These are phyloP conservation scores for Ladona fulva DNA, from an alignment of 1,140 invertebrate genomes.

Conservation along the genomic window DNA sequence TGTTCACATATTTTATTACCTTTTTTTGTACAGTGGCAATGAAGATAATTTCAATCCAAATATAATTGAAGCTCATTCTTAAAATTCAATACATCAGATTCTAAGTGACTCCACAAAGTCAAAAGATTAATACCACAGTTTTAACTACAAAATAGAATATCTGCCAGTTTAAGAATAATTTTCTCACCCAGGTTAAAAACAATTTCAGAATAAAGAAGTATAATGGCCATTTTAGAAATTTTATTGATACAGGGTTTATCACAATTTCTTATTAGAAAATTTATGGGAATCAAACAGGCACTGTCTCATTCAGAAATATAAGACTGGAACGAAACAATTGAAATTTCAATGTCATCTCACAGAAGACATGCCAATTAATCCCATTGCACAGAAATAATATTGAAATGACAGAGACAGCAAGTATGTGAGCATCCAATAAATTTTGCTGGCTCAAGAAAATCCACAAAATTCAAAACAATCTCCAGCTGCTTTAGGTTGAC, in stretches of 20 bases:
- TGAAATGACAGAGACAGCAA: not conserved
- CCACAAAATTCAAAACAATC: not conserved
- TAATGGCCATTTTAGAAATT: not conserved
- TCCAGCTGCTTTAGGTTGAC: not conserved
- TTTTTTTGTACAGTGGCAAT: too few relatives aligned
- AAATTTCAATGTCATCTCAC: not conserved
- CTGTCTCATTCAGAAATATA: constrained; percentile 6
- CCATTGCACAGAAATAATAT: constrained; percentile 1
- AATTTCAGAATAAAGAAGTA: too few relatives aligned
- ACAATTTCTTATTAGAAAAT: constrained; percentile 11
- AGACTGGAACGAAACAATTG: not conserved
- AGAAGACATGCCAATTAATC: not conserved
- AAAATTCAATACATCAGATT: too few relatives aligned
- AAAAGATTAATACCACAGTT: too few relatives aligned
- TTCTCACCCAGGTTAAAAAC: too few relatives aligned
- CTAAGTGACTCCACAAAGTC: too few relatives aligned
- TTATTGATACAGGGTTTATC: constrained; percentile 10
- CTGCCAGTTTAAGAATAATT: too few relatives aligned
- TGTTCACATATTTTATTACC: too few relatives aligned
- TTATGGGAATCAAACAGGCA: constrained; percentile 4
- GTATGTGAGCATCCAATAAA: not conserved
- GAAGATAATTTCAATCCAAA: too few relatives aligned
- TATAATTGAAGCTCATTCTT: too few relatives aligned
- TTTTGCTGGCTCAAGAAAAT: not conserved
- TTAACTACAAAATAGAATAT: too few relatives aligned